Conservation (phyloP, 2,888 invertebrate genomes). For the Cephus pygmeus region DNA sequence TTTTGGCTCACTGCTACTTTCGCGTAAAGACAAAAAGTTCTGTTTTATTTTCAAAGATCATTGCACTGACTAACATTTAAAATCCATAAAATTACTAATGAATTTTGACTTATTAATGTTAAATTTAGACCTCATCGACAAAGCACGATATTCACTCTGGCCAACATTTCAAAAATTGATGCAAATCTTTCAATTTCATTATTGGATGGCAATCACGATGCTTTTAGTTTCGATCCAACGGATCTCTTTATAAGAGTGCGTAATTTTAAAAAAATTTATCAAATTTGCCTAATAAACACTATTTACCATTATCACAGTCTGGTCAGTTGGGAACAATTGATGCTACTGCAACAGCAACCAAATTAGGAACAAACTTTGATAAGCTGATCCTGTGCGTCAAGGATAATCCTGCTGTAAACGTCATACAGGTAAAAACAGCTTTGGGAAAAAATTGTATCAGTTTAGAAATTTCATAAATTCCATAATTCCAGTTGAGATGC, state of each 20-base stretch:
- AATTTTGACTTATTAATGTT: slow-evolving; percentile 9
- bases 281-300: background rate
- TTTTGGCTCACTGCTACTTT: slow-evolving; percentile 47
- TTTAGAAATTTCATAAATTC: slow-evolving; percentile 11
- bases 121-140: slow-evolving; percentile 66
- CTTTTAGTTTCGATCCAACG: slow-evolving; percentile 67
- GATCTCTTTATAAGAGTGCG: slow-evolving; percentile 40
- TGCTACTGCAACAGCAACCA: slow-evolving; percentile 55
- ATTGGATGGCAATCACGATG: slow-evolving; percentile 59
- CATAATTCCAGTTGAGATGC: slow-evolving; percentile 62
- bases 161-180: slow-evolving; percentile 69
- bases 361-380: slow-evolving; percentile 52
- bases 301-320: slow-evolving; percentile 38
- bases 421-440: slow-evolving; percentile 55
- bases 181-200: slow-evolving; percentile 68
- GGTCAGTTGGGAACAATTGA: slow-evolving; percentile 44
- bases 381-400: slow-evolving; percentile 64
- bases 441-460: slow-evolving; percentile 2
- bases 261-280: slow-evolving; percentile 12
- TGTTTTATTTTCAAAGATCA: slow-evolving; percentile 2
- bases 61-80: background rate
- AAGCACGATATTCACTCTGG: slow-evolving; percentile 67
- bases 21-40: slow-evolving; percentile 40
- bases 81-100: background rate
- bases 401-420: slow-evolving; percentile 72